Conservation (phyloP, 2,888 invertebrate species). For the Phlogophora meticulosa region DNA sequence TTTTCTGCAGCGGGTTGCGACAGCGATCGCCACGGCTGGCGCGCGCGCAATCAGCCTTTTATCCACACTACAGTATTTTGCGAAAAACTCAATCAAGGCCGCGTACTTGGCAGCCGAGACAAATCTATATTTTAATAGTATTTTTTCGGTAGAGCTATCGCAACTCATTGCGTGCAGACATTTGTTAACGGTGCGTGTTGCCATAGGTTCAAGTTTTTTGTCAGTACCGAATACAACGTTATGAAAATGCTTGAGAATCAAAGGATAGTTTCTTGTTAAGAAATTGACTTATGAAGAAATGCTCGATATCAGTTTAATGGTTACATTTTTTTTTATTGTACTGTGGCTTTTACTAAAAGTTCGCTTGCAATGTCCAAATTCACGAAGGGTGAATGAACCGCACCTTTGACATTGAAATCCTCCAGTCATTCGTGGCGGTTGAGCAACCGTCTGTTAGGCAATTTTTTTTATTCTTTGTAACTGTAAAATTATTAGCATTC, state of each 20-base stretch:
- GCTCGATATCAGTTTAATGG: conserved; percentile 19
- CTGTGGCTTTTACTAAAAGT: conserved; percentile 6
- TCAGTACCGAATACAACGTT: conserved; percentile 41
- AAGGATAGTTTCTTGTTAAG: conserved; percentile 16
- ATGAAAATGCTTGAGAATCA: conserved; percentile 51
- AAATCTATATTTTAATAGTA: conserved; percentile 85
- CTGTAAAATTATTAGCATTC: no score
- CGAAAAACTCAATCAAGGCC: conserved; percentile 85
- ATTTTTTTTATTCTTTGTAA: conserved; percentile 29
- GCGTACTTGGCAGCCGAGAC: conserved; percentile 83
- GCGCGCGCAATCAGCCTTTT: conserved; percentile 79
- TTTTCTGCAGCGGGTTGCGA: conserved; percentile 70
- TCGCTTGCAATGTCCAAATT: conserved; percentile 32
- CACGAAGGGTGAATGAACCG: conserved; percentile 47
- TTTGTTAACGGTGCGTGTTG: conserved; percentile 82
- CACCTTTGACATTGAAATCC: conserved; percentile 50
- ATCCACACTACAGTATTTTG: conserved; percentile 74
- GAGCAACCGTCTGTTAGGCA: conserved; percentile 36
- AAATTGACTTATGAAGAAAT: conserved; percentile 23
- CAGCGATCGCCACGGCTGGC: conserved; percentile 77
- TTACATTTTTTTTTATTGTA: conserved; percentile 11
- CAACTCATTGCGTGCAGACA: conserved; percentile 79
- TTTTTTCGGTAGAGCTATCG: conserved; percentile 74
- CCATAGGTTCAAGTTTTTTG: conserved; percentile 60
- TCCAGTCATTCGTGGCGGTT: conserved; percentile 48